Evolutionary conservation across 2,797 vertebrate genomes (phyloP).

Genomic region (Hyperoplus lanceolatus): DNA sequence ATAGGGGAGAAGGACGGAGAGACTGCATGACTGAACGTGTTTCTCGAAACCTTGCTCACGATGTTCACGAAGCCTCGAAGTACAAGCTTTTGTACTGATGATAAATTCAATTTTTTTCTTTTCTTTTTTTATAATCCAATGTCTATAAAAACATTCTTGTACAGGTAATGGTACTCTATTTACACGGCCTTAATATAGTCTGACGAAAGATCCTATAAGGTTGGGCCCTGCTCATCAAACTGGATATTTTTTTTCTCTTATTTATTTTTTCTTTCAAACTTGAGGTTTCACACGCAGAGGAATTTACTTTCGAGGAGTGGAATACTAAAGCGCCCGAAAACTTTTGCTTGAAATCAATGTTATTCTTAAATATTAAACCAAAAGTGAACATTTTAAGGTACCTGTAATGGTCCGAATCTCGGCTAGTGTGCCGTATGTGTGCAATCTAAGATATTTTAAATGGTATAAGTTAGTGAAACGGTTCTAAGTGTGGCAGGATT

Average conservation of each 20-base stretch:
- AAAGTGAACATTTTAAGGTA: background rate
- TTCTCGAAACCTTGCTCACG: constrained; percentile 37
- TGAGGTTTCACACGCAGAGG: constrained; percentile 11
- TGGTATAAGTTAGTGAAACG: background rate
- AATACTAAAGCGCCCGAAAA: background rate
- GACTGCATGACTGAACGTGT: constrained; percentile 29
- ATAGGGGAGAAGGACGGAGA: constrained; percentile 22
- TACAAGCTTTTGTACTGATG: constrained; percentile 70
- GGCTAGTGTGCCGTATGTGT: background rate
- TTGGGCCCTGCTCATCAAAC: constrained; percentile 41
- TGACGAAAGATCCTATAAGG: constrained; percentile 41
- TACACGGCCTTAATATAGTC: constrained; percentile 78
- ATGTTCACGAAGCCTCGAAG: constrained; percentile 63
- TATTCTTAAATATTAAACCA: background rate
- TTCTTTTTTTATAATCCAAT: constrained; percentile 56
- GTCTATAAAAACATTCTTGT: constrained; percentile 63
- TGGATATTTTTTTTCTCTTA: constrained; percentile 12
- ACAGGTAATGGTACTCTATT: constrained; percentile 71
- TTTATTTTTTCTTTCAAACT: constrained; percentile 20
- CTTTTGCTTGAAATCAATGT: constrained; percentile 12
- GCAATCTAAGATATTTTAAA: too few relatives aligned
- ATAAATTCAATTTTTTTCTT: constrained; percentile 15
- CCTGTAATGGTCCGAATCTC: background rate
- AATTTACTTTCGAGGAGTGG: constrained; percentile 13
- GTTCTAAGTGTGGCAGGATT: too few relatives aligned